Percentiles rank a stretch among this genome's conserved stretches.
Conservation (phyloP, 2,888 invertebrate genomes). For the Ennomos fuscantarius region DNA sequence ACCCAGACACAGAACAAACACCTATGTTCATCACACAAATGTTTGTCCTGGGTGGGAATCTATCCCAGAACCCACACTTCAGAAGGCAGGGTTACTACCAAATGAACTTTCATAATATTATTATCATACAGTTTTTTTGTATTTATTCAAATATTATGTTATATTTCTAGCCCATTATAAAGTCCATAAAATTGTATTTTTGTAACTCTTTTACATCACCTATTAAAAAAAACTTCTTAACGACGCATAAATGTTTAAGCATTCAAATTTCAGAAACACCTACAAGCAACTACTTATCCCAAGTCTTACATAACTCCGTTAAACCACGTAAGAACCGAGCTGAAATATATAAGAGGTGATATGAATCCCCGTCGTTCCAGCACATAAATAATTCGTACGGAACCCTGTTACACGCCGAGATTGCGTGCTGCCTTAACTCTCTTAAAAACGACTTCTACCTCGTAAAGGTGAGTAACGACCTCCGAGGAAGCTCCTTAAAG, state of each 20-base stretch:
- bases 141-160: too few relatives aligned
- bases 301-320: constrained; percentile 23
- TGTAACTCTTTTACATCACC: background rate
- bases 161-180: too few relatives aligned
- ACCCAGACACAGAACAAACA: too few relatives aligned
- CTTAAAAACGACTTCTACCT: constrained; percentile 72
- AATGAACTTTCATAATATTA: too few relatives aligned
- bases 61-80: too few relatives aligned
- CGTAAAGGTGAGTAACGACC: constrained; percentile 74
- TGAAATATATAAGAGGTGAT: constrained; percentile 45
- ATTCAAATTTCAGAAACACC: constrained; percentile 19
- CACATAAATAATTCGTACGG: constrained; percentile 64
- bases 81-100: too few relatives aligned
- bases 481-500: constrained; percentile 48
- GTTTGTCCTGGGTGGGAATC: too few relatives aligned
- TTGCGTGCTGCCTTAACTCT: constrained; percentile 72
- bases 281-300: constrained; percentile 22
- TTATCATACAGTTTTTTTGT: too few relatives aligned
- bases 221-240: background rate
- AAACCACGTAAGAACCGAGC: constrained; percentile 31
- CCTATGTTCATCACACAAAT: too few relatives aligned
- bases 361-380: constrained; percentile 50
- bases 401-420: constrained; percentile 64
- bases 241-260: constrained; percentile 9
- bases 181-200: background rate